Conservation (phyloP, 1,140 invertebrate genomes). For the Muscidifurax raptorellus region DNA sequence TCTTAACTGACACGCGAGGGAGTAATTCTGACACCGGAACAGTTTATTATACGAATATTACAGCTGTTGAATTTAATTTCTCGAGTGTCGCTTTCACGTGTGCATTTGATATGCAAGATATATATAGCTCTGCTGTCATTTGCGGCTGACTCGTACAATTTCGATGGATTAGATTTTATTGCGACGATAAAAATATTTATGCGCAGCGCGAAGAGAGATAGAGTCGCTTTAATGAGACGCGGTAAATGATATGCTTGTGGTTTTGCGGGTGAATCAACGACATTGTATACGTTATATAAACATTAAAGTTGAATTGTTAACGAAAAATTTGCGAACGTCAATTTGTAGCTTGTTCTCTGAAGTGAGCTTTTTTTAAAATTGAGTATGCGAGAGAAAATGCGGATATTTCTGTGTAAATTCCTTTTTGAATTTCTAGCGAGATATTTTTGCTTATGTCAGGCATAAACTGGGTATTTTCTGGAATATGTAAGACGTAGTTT, state of each 20-base stretch:
- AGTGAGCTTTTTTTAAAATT: neutral
- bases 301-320: neutral
- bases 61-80: constrained; percentile 40
- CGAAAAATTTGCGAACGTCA: neutral
- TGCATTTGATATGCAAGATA: constrained; percentile 22
- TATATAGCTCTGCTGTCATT: neutral
- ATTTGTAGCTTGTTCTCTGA: neutral
- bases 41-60: constrained; percentile 41
- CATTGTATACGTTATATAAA: too few species aligned
- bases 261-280: neutral
- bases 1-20: constrained; percentile 37
- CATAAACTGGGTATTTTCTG: neutral
- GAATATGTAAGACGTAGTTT: neutral
- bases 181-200: constrained; percentile 28
- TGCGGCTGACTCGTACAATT: constrained; percentile 24
- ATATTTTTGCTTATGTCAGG: neutral
- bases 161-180: constrained; percentile 20
- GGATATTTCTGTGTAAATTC: neutral
- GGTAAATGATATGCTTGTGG: neutral
- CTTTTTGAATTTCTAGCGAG: neutral
- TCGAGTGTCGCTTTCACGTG: neutral
- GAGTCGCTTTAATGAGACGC: neutral
- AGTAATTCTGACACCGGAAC: constrained; percentile 4
- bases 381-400: neutral
- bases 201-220: neutral